phyloP scores from a whole-genome alignment of 2,888 invertebrate species.

The Scaptomyza reducta region DNA sequence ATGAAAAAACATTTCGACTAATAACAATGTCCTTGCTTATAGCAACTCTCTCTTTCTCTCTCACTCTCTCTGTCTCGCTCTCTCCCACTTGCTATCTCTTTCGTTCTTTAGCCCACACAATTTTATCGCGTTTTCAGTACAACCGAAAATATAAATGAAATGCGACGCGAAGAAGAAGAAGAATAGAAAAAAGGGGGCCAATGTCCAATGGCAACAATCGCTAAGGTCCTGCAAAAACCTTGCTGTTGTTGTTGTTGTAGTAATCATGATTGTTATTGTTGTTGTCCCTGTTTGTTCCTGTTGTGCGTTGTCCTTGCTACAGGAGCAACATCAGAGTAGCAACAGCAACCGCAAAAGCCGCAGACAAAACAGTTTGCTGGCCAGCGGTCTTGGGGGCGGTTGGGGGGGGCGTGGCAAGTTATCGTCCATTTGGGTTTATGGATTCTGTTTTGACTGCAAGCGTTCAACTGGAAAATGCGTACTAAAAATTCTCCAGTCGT shows the following conservation, averaged over 20 bases:
- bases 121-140: constrained; percentile 49
- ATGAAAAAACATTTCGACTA: constrained; percentile 44
- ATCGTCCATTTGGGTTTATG: constrained; percentile 67
- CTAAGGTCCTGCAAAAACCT: constrained; percentile 14
- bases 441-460: constrained; percentile 64
- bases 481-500: constrained; percentile 24
- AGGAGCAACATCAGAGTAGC: constrained; percentile 15
- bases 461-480: constrained; percentile 68
- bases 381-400: not conserved
- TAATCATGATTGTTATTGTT: constrained; percentile 37
- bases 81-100: not conserved
- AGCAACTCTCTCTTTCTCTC: constrained; percentile 2
- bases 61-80: not conserved
- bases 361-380: constrained; percentile 62
- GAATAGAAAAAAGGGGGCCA: constrained; percentile 39
- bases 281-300: constrained; percentile 19
- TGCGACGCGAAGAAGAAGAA: constrained; percentile 7
- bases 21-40: constrained; percentile 50
- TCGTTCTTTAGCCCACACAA: constrained; percentile 34
- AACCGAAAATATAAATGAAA: constrained; percentile 29
- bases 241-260: constrained; percentile 12
- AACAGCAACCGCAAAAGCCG: constrained; percentile 54
- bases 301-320: constrained; percentile 16
- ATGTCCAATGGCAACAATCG: constrained; percentile 30
- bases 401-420: constrained; percentile 7